Percentiles rank a stretch among this genome's conserved stretches.
These are phyloP conservation scores for Urophycis tenuis DNA, from an alignment of 2,797 vertebrate species.

Conservation along the genomic window DNA sequence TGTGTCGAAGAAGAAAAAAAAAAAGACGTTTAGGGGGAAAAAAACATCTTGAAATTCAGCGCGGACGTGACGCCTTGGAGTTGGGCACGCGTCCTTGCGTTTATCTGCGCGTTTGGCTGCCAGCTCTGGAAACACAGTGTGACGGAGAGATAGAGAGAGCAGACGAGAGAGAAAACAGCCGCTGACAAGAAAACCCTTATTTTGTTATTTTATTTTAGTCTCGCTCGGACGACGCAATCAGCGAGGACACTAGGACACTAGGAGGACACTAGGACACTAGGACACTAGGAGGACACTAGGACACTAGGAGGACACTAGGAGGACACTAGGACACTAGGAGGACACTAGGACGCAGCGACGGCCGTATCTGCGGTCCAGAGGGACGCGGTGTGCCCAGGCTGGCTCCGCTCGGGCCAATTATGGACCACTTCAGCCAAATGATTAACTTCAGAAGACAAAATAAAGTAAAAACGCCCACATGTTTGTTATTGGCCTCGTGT, in stretches of 20 bases:
- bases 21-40: not conserved
- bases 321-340: not conserved
- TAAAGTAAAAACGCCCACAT: too few species aligned
- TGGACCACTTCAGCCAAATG: too few species aligned
- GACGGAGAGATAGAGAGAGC: not conserved
- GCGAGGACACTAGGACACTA: not conserved
- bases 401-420: not conserved
- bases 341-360: not conserved
- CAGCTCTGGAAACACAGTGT: too few species aligned
- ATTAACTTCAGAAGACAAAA: too few species aligned
- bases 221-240: not conserved
- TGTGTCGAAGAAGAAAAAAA: slow-evolving; percentile 44
- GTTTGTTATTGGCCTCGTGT: too few species aligned
- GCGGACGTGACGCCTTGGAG: too few species aligned
- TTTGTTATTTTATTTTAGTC: too few species aligned
- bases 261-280: too few species aligned
- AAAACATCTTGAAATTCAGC: too few species aligned
- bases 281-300: not conserved
- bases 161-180: not conserved
- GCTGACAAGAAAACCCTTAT: not conserved
- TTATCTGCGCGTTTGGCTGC: too few species aligned
- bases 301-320: too few species aligned
- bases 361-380: not conserved
- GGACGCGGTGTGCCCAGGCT: not conserved
- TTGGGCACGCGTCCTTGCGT: too few species aligned